phyloP scores from a whole-genome alignment of 2,888 invertebrate genomes.

The Odontocolon sp. region DNA sequence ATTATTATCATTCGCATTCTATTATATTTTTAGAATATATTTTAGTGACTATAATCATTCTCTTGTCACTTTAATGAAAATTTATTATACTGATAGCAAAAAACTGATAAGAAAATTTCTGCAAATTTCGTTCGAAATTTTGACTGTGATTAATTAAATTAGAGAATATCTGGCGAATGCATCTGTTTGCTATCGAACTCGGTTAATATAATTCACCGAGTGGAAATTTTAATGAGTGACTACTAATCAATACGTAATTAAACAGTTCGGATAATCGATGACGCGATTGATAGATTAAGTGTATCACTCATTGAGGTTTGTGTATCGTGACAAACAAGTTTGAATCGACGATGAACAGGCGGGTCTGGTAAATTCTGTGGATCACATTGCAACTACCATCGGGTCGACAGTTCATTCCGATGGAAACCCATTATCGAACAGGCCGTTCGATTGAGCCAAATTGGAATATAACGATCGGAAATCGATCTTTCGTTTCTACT shows the following conservation, averaged over 20 bases:
- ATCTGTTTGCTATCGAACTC: not conserved
- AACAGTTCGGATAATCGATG: not conserved
- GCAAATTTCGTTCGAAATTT: no score
- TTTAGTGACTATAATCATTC: no score
- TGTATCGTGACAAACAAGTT: conserved; percentile 24
- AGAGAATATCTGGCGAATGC: not conserved
- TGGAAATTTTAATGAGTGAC: conserved; percentile 19
- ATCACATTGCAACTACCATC: not conserved
- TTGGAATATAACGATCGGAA: conserved; percentile 11
- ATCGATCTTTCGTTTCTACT: conserved; percentile 4
- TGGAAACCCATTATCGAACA: conserved; percentile 2
- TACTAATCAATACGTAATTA: conserved; percentile 35
- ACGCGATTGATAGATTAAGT: not conserved
- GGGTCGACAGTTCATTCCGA: conserved; percentile 23
- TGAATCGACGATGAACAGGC: not conserved
- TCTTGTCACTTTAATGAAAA: no score
- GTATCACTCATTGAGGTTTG: conserved; percentile 25
- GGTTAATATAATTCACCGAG: not conserved
- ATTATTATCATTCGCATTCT: no score
- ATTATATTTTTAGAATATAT: no score
- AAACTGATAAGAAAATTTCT: no score
- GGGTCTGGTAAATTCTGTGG: conserved; percentile 1
- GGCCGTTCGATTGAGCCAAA: conserved; percentile 6
- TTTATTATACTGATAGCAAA: no score
- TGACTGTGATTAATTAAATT: not conserved